Base-by-base conservation (phyloP, 1,140 invertebrate species). In the Lepidurus arcticus region DNA sequence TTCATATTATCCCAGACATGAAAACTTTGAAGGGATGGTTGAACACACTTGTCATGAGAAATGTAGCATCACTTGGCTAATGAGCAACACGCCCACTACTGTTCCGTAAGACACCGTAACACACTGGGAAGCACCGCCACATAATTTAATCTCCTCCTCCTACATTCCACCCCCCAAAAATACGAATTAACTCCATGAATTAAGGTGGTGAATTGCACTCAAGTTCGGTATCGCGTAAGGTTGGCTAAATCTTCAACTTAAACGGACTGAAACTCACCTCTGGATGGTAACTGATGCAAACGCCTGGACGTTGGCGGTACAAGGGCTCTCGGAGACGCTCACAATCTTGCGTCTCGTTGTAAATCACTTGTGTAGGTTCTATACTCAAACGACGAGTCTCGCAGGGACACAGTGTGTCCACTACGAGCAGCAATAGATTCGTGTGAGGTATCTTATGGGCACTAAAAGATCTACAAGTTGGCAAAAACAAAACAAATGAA, bases 371-470 rank as follows among this genome's bases (percentile, higher is more conserved):
- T 80, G 91, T 90, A 2, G 93, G 91, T 45, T 89, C 89, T 81
- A 94, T 93, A 83, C 92, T 93, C 73, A 94, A 86, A 82, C 92
- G 91, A 84, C 94, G 94, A 81, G 90, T 92, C 43, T 92, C 92
- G 85, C 94, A 97, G 44, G 93, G 93, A 86, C 94, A 96, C 78
- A 93, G 84, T 0, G 93, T 96, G 84, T 96, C 93, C 75, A 95
- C 93, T 65, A 95, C 94, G 42, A 96, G 86, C 77, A 96, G 85
- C 76, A 97, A 94, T 74, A 97, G 85, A 87, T 97, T 97, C 81
- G 94, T 96, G 83, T 94, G 92, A 53, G 91, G 93, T 81, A 96
- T 94, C 86, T 94, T 94, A 83, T 96, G 94, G 11, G 96, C 94
- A 85, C 94, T 96, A 85, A 96, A 97, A 13, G 93, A 93, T 81